Evolutionary conservation across 2,113 vertebrate genomes (phyloP).

Genomic region (Gila orcuttii): DNA sequence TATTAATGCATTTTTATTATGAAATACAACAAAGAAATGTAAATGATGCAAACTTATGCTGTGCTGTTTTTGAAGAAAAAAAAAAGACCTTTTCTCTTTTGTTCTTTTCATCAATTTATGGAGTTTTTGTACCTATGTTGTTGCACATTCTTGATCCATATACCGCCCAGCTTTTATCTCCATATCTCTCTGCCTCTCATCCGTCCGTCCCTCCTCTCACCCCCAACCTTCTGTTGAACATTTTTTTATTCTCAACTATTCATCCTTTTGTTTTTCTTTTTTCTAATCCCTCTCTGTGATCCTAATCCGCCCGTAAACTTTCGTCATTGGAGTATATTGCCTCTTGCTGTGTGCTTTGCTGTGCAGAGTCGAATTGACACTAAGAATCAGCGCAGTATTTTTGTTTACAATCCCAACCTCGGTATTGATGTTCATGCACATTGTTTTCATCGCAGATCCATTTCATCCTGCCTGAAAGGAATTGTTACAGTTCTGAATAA

Average conservation of each 20-base stretch:
- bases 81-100: slow-evolving; percentile 42
- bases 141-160: slow-evolving; percentile 46
- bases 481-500: slow-evolving; percentile 45
- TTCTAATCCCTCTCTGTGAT: background rate
- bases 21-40: background rate
- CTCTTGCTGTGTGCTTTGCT: background rate
- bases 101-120: slow-evolving; percentile 51
- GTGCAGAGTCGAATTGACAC: background rate
- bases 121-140: slow-evolving; percentile 15
- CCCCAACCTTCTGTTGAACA: background rate
- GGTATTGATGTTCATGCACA: slow-evolving; percentile 41
- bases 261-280: slow-evolving; percentile 23
- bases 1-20: background rate
- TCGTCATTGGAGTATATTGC: background rate
- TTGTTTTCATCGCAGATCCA: slow-evolving; percentile 40
- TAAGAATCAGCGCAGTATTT: background rate
- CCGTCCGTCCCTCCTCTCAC: slow-evolving; percentile 44
- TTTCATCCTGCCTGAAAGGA: slow-evolving; percentile 38
- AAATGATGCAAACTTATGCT: background rate
- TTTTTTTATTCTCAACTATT: slow-evolving; percentile 13
- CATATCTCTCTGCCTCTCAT: slow-evolving; percentile 48
- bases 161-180: slow-evolving; percentile 47
- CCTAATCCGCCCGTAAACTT: slow-evolving; percentile 1
- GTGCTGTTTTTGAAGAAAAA: background rate
- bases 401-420: slow-evolving; percentile 40